Conservation (phyloP, 2,888 invertebrate genomes). For the Phengaris arion region DNA sequence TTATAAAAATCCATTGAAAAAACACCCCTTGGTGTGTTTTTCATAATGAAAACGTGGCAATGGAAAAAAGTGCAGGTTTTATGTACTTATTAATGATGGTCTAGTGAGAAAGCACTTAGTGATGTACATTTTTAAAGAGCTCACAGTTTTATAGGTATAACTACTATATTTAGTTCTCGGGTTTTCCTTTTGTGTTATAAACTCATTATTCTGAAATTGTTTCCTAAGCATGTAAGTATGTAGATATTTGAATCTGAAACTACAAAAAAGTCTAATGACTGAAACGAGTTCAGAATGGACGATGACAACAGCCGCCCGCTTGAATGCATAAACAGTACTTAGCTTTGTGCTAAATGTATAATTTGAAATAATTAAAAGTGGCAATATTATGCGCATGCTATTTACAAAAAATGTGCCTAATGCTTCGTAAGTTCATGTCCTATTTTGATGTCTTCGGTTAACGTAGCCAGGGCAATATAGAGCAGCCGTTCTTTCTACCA, state of each 20-base stretch:
- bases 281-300: slow-evolving; percentile 67
- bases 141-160: not conserved
- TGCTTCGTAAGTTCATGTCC: no score
- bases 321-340: slow-evolving; percentile 73
- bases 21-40: slow-evolving; percentile 26
- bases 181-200: no score
- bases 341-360: slow-evolving; percentile 69
- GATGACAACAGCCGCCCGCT: slow-evolving; percentile 55
- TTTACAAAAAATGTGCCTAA: no score
- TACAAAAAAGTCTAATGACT: slow-evolving; percentile 55
- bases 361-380: slow-evolving; percentile 46
- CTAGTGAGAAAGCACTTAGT: slow-evolving; percentile 16
- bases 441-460: no score
- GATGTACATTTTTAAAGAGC: not conserved
- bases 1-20: slow-evolving; percentile 24
- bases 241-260: slow-evolving; percentile 37
- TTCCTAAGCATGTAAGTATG: slow-evolving; percentile 1
- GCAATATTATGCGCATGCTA: no score
- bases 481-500: no score
- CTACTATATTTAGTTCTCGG: not conserved
- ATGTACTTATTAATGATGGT: slow-evolving; percentile 20
- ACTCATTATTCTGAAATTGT: no score
- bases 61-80: slow-evolving; percentile 26
- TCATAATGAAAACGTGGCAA: slow-evolving; percentile 27
- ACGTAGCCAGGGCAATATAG: no score